phyloP scores from a whole-genome alignment of 2,113 vertebrate genomes.

The Eudyptes chrysolophus region DNA sequence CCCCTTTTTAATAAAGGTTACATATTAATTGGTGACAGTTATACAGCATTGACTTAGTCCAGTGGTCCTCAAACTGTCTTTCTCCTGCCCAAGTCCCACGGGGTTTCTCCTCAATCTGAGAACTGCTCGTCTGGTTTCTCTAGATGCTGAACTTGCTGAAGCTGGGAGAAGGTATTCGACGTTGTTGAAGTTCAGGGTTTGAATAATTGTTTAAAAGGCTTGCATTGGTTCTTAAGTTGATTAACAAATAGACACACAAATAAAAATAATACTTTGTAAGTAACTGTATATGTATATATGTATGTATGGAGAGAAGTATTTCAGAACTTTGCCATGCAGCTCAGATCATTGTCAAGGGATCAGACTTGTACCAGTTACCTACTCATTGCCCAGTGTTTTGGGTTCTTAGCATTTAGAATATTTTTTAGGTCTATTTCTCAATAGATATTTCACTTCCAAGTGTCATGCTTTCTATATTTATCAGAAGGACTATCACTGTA shows the following conservation, averaged over 20 bases:
- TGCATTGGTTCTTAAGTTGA: not conserved
- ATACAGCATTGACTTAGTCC: not conserved
- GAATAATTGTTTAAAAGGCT: not conserved
- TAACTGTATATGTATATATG: not conserved
- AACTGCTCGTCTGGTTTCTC: not conserved
- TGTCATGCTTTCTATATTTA: conserved; percentile 52
- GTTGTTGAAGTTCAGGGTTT: not conserved
- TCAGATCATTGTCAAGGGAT: not conserved
- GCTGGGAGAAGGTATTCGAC: not conserved
- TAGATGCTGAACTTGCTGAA: not conserved
- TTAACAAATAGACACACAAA: not conserved
- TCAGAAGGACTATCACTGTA: conserved; percentile 21
- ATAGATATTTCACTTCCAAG: conserved; percentile 33
- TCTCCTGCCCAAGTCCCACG: not conserved
- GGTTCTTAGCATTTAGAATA: not conserved
- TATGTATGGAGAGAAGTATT: not conserved
- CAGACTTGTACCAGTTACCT: not conserved
- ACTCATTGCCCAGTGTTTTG: not conserved
- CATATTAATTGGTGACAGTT: not conserved
- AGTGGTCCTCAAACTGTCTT: not conserved
- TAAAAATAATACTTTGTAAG: not conserved
- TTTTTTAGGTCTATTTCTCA: conserved; percentile 14
- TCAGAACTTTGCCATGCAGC: not conserved
- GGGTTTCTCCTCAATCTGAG: not conserved
- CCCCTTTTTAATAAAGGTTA: not conserved